Percentiles rank a stretch among this genome's conserved stretches.
phyloP scores from a whole-genome alignment of 2,888 invertebrate species.

The Agrilus mali region DNA sequence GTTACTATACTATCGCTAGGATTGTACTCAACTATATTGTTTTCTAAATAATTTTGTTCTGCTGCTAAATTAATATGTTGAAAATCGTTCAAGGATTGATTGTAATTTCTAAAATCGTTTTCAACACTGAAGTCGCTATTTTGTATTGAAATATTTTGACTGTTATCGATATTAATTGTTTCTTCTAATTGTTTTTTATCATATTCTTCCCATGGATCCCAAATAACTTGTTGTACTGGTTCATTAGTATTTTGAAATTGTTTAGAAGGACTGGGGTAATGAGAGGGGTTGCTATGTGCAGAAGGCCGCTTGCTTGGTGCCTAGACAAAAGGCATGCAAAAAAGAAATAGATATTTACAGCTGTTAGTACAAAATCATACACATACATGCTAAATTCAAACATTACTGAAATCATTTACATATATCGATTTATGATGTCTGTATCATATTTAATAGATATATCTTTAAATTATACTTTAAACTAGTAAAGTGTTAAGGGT shows the following conservation, averaged over 20 bases:
- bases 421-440: not conserved
- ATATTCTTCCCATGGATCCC: constrained; percentile 69
- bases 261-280: constrained; percentile 5
- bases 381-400: constrained; percentile 12
- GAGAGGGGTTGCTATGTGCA: constrained; percentile 14
- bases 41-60: no score
- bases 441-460: not conserved
- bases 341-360: constrained; percentile 24
- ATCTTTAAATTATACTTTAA: not conserved
- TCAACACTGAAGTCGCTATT: no score
- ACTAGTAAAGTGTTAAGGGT: no score
- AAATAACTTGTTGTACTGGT: constrained; percentile 27
- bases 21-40: not conserved
- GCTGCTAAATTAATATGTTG: no score
- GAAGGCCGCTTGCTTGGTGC: constrained; percentile 20
- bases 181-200: constrained; percentile 19
- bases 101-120: no score
- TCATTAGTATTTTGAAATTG: constrained; percentile 2
- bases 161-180: not conserved
- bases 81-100: no score
- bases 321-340: constrained; percentile 32
- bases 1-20: not conserved
- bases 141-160: no score
- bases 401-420: not conserved
- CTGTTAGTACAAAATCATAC: constrained; percentile 20